Evolutionary conservation across 2,113 vertebrate genomes (phyloP).

Genomic region (Romanogobio albipinnatus): DNA sequence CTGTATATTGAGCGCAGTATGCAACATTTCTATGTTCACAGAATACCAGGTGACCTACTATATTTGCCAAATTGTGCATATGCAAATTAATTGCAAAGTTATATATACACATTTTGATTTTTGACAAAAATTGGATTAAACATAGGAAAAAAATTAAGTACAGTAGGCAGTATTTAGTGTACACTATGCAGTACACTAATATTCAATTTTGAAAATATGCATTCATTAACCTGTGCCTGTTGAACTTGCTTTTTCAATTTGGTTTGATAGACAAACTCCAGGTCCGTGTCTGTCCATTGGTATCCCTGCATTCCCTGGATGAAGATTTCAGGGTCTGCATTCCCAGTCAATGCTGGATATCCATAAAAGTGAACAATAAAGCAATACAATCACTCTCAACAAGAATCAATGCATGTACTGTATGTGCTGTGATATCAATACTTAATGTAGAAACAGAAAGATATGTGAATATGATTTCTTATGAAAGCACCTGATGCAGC

Average conservation of each 20-base stretch:
- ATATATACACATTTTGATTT: too few relatives aligned
- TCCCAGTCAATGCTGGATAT: not conserved
- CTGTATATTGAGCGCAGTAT: not conserved
- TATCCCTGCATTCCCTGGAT: conserved; percentile 73
- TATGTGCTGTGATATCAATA: not conserved
- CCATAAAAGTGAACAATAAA: not conserved
- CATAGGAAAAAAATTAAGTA: too few relatives aligned
- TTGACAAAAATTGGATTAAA: too few relatives aligned
- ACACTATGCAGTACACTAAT: not conserved
- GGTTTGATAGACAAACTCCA: conserved; percentile 67
- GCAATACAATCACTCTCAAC: not conserved
- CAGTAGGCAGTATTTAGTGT: not conserved
- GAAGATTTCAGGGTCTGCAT: conserved; percentile 44
- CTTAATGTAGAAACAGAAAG: not conserved
- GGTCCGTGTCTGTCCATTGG: conserved; percentile 57
- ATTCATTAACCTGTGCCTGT: conserved; percentile 62
- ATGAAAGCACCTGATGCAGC: conserved; percentile 20
- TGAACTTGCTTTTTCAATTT: conserved; percentile 59
- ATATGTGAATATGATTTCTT: not conserved
- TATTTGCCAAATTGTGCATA: too few relatives aligned
- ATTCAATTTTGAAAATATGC: not conserved
- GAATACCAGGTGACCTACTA: not conserved
- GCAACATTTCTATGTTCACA: not conserved
- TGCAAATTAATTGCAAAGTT: too few relatives aligned
- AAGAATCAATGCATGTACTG: not conserved